A percentile compares a stretch with the other conserved stretches of the same genome.
Conservation (phyloP, 1,140 invertebrate genomes). For the Rhizoglyphus robini region DNA sequence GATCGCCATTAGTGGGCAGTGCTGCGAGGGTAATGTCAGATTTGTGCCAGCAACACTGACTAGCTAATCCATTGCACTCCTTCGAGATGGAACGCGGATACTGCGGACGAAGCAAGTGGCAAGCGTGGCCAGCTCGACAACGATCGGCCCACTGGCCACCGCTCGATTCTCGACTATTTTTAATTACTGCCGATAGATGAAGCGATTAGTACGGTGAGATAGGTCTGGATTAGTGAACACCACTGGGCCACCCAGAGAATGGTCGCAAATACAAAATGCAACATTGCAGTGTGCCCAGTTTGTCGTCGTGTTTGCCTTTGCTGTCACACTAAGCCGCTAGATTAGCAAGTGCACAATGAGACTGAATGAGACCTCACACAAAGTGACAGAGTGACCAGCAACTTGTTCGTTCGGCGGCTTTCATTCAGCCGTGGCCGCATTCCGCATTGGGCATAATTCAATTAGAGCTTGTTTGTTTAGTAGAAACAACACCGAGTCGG, state of each 20-base stretch:
- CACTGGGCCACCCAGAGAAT: neutral
- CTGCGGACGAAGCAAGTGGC: neutral
- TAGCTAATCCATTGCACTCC: too few species aligned
- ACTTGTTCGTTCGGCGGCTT: neutral
- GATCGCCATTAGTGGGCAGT: too few species aligned
- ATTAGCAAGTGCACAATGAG: neutral
- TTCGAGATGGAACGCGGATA: conserved; percentile 11
- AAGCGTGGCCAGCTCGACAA: too few species aligned
- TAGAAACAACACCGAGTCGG: neutral
- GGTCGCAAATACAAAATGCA: neutral
- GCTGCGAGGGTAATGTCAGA: too few species aligned
- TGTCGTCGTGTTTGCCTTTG: neutral
- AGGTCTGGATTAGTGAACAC: neutral
- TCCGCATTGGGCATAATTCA: neutral
- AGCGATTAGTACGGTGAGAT: neutral
- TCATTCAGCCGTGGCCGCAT: neutral
- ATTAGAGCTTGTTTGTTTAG: neutral
- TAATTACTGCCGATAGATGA: conserved; percentile 10
- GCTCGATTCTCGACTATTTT: conserved; percentile 3
- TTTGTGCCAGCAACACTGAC: too few species aligned
- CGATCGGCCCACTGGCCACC: too few species aligned
- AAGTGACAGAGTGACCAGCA: conserved; percentile 9
- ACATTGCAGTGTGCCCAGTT: neutral
- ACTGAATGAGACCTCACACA: neutral
- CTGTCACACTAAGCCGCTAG: neutral